A percentile compares a stretch with the other conserved stretches of the same genome.
Conservation (phyloP, 2,113 vertebrate species). For the Crotalus tigris region DNA sequence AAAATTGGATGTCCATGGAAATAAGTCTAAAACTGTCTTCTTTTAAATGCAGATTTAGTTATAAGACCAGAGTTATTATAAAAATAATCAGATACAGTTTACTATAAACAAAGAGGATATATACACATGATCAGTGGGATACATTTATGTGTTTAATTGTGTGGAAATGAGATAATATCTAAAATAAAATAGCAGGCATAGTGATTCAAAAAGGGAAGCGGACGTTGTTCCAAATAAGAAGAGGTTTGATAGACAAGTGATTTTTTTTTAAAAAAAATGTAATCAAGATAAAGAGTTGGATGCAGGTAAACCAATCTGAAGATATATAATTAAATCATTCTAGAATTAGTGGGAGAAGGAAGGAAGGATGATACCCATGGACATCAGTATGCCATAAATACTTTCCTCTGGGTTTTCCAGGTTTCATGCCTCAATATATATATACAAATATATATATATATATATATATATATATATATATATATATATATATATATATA, state of each 20-base stretch:
- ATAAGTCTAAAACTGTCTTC: background rate
- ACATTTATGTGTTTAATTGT: background rate
- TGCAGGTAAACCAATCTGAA: background rate
- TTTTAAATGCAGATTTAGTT: background rate
- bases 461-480: no score
- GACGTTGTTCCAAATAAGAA: background rate
- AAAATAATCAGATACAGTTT: background rate
- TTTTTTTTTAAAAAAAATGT: background rate
- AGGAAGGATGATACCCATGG: background rate
- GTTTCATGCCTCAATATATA: no score
- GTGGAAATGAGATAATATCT: background rate
- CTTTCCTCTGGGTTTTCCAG: background rate
- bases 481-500: no score
- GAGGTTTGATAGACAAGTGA: background rate
- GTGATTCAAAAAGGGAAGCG: background rate
- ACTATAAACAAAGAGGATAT: background rate
- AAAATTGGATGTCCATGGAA: background rate
- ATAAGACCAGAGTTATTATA: background rate
- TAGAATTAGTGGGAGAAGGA: background rate
- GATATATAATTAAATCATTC: background rate
- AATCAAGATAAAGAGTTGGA: background rate
- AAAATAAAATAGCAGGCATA: background rate
- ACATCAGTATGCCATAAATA: background rate
- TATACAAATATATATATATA: no score
- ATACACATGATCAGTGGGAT: background rate